Percentiles rank a stretch among this genome's conserved stretches.
Conservation (phyloP, 2,797 vertebrate species). For the Orestias chungarensis region DNA sequence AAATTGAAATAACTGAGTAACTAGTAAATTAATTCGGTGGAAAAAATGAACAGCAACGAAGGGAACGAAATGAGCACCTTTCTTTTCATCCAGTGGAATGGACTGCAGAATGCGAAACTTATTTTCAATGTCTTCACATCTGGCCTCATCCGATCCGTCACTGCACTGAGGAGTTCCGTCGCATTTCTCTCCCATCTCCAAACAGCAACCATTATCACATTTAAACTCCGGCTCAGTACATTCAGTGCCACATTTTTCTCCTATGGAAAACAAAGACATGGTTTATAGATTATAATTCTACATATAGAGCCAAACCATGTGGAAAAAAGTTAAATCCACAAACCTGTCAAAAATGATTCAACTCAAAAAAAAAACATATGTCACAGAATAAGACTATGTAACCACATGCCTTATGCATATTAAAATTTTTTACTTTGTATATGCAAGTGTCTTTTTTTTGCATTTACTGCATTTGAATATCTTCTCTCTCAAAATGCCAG, state of each 20-base stretch:
- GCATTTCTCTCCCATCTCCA: constrained; percentile 87
- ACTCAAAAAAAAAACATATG: not conserved
- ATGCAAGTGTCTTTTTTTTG: not conserved
- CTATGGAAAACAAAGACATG: constrained; percentile 48
- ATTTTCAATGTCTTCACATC: too few species aligned
- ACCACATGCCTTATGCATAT: not conserved
- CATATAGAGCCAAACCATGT: not conserved
- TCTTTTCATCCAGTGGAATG: constrained; percentile 67
- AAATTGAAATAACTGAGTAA: not conserved
- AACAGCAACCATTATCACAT: constrained; percentile 89
- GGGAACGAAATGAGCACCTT: constrained; percentile 61
- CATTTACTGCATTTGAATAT: not conserved
- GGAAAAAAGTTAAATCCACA: not conserved
- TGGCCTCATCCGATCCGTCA: constrained; percentile 89
- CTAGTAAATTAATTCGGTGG: not conserved
- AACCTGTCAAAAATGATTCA: not conserved
- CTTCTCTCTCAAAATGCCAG: not conserved
- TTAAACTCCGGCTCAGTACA: constrained; percentile 83
- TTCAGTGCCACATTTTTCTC: constrained; percentile 72
- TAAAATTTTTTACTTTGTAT: not conserved
- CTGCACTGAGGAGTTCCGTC: constrained; percentile 83
- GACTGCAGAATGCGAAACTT: constrained; percentile 64
- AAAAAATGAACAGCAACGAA: not conserved
- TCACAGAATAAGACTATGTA: not conserved
- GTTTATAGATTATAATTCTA: not conserved